phyloP scores from a whole-genome alignment of 37 sponge, comb jelly and placozoan species.

The Chondrilla cf. caribensis region DNA sequence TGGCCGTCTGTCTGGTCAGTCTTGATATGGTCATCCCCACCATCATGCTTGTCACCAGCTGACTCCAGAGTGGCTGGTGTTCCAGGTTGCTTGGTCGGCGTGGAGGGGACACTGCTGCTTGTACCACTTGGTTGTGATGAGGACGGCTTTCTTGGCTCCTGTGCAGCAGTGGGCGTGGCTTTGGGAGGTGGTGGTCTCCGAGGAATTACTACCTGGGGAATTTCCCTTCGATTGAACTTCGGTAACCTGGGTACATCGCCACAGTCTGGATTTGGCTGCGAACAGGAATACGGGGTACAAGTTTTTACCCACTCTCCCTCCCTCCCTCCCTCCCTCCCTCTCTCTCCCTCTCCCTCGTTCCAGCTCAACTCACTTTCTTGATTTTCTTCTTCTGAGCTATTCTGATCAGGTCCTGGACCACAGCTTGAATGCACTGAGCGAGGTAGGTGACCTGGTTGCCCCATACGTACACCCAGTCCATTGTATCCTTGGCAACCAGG shows the following conservation, averaged over 20 bases:
- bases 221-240: constrained; percentile 17
- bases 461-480: constrained; percentile 21
- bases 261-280: background rate
- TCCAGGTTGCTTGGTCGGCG: background rate
- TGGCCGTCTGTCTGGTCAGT: too few species aligned
- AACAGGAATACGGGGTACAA: too few species aligned
- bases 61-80: background rate
- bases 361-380: constrained; percentile 19
- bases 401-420: background rate
- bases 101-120: background rate
- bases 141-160: background rate
- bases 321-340: too few species aligned
- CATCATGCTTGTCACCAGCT: background rate
- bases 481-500: constrained; percentile 4
- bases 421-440: constrained; percentile 8
- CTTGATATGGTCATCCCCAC: too few species aligned
- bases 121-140: background rate
- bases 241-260: background rate
- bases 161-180: background rate
- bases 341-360: too few species aligned
- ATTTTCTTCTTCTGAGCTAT: constrained; percentile 5
- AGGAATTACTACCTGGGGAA: background rate
- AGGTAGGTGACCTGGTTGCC: constrained; percentile 1
- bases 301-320: too few species aligned
- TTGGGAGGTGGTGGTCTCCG: background rate